These are phyloP conservation scores for Pollenia griseotomentosa DNA, from an alignment of 2,888 invertebrate genomes.

Conservation along the genomic window DNA sequence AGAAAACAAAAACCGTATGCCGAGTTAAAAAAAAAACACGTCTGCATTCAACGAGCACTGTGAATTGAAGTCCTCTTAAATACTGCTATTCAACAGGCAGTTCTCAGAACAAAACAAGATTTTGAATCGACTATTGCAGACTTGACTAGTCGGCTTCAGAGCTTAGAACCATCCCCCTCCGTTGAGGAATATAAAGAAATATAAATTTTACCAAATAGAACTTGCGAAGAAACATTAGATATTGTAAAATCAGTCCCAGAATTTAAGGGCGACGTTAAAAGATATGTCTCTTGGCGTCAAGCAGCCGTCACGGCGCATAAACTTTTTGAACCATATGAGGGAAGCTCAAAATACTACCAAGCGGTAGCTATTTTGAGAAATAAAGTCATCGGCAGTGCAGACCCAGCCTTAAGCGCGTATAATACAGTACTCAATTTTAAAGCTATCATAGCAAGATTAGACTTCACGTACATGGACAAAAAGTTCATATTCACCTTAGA, in stretches of 20 bases:
- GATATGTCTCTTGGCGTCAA: background rate
- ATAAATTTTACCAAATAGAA: too few relatives aligned
- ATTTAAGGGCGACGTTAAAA: background rate
- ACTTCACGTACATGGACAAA: background rate
- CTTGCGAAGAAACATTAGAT: background rate
- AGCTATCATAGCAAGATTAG: slow-evolving; percentile 3
- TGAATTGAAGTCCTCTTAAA: background rate
- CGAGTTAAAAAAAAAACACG: too few relatives aligned
- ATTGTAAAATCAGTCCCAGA: slow-evolving; percentile 3
- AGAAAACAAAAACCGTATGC: too few relatives aligned
- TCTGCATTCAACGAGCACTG: too few relatives aligned
- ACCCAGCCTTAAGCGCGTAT: background rate
- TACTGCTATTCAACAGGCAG: background rate
- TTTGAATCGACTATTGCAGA: slow-evolving; percentile 5
- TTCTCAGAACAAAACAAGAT: background rate
- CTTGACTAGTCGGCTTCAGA: background rate
- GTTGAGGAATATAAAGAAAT: slow-evolving; percentile 3
- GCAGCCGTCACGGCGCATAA: too few relatives aligned
- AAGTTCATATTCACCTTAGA: background rate
- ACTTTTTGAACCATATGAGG: too few relatives aligned
- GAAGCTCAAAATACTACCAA: too few relatives aligned
- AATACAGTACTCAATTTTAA: slow-evolving; percentile 6
- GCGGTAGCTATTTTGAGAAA: too few relatives aligned
- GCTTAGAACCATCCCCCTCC: background rate
- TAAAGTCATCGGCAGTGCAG: background rate